These are phyloP conservation scores for Glaucidium brasilianum DNA, from an alignment of 2,113 vertebrate species.

Conservation along the genomic window DNA sequence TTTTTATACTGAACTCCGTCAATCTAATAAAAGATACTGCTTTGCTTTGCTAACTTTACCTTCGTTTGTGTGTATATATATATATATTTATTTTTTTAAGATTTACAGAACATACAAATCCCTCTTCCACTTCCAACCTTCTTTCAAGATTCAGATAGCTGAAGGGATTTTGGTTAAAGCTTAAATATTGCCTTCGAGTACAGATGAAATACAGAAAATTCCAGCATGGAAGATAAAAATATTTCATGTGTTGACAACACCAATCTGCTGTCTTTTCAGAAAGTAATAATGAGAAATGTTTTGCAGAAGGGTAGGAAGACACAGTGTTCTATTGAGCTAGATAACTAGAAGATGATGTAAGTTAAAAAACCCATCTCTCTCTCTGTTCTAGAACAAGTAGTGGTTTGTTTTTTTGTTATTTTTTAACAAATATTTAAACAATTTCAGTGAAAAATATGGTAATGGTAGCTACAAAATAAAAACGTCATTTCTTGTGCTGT, in stretches of 20 bases:
- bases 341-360: not conserved
- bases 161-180: not conserved
- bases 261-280: not conserved
- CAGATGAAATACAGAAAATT: conserved; percentile 1
- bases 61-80: not conserved
- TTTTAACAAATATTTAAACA: not conserved
- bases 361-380: not conserved
- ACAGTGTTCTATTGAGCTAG: not conserved
- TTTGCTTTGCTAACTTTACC: not conserved
- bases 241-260: conserved; percentile 6
- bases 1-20: not conserved
- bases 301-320: not conserved
- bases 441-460: not conserved
- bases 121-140: not conserved
- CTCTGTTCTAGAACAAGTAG: not conserved
- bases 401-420: not conserved
- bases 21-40: not conserved
- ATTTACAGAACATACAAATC: not conserved
- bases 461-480: not conserved
- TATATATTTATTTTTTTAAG: not conserved
- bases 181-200: not conserved
- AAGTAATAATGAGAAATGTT: not conserved
- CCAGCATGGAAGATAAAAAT: conserved; percentile 19
- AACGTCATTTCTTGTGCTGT: not conserved
- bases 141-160: not conserved